These are phyloP conservation scores for Bathybates hornii DNA, from an alignment of 2,113 vertebrate genomes.

Conservation along the genomic window DNA sequence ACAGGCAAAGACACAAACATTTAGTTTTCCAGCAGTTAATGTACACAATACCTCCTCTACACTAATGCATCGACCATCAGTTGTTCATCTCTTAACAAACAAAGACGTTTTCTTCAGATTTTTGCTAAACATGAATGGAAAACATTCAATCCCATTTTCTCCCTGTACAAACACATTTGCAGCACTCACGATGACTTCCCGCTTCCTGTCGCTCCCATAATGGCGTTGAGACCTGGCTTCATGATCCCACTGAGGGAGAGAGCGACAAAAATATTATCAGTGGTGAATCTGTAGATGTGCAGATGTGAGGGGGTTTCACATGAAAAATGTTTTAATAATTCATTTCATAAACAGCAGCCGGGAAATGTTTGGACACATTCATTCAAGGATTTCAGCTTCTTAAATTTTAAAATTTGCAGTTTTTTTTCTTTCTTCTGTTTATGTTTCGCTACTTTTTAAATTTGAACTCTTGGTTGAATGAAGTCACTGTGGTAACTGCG, in stretches of 20 bases:
- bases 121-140: neutral
- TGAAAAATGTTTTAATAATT: neutral
- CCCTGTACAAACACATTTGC: neutral
- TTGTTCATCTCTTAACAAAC: neutral
- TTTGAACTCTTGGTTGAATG: neutral
- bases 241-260: conserved; percentile 82
- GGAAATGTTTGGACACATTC: neutral
- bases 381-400: neutral
- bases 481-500: neutral
- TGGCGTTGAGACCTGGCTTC: conserved; percentile 91
- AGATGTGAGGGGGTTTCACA: neutral
- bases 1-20: neutral
- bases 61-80: neutral
- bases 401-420: rapidly evolving
- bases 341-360: neutral
- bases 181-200: conserved; percentile 93
- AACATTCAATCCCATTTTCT: neutral
- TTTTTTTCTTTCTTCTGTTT: neutral
- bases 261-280: neutral
- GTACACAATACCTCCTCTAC: neutral
- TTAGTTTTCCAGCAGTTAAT: neutral
- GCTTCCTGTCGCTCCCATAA: conserved; percentile 90
- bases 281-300: neutral
- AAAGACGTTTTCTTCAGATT: neutral
- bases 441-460: rapidly evolving